phyloP scores from a whole-genome alignment of 2,113 vertebrate species.

The Pseudopipra pipra region DNA sequence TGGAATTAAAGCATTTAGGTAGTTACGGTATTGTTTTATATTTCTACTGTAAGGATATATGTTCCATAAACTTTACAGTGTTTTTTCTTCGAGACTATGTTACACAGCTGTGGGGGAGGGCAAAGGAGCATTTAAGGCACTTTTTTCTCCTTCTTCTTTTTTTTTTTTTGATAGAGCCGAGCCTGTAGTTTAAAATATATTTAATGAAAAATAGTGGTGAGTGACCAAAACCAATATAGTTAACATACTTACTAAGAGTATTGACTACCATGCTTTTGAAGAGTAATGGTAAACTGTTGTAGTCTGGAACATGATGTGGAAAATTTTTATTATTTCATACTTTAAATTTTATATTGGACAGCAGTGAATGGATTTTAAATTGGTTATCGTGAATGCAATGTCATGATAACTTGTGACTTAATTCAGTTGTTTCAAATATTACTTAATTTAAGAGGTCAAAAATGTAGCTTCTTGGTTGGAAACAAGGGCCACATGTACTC shows the following conservation, averaged over 20 bases:
- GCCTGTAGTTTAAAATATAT: neutral
- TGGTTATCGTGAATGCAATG: constrained; percentile 16
- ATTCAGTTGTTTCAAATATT: constrained; percentile 46
- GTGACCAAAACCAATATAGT: constrained; percentile 23
- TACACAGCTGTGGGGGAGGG: neutral
- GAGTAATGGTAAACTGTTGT: constrained; percentile 36
- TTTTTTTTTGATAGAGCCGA: neutral
- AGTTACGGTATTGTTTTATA: neutral
- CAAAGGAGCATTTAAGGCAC: neutral
- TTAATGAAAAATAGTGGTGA: neutral
- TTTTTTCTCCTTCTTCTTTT: neutral
- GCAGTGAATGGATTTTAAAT: constrained; percentile 43
- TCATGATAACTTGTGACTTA: neutral
- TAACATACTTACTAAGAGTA: constrained; percentile 23
- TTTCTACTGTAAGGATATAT: neutral
- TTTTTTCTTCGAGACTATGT: neutral
- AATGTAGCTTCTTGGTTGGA: constrained; percentile 13
- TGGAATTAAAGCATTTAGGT: constrained; percentile 42
- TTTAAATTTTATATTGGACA: constrained; percentile 35
- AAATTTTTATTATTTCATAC: constrained; percentile 44
- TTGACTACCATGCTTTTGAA: constrained; percentile 17
- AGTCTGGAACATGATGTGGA: constrained; percentile 39
- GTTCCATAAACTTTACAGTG: neutral
- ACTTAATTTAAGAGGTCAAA: constrained; percentile 11
- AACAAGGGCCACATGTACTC: neutral